Base-by-base conservation (phyloP, 2,797 vertebrate genomes). In the Chlorospingus semifuscus region DNA sequence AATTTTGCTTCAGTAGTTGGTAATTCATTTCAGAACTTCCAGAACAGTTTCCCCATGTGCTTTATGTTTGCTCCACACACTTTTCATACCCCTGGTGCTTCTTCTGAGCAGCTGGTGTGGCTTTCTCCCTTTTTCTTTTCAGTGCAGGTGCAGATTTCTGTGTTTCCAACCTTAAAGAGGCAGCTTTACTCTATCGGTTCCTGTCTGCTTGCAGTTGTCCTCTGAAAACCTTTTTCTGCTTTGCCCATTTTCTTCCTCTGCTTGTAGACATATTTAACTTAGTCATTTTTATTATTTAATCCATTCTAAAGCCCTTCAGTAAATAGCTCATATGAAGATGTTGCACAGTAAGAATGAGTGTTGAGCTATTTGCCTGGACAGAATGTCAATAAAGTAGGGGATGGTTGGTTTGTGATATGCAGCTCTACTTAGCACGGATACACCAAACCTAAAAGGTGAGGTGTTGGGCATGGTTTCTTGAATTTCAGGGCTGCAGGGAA, bases 231-330 rank as follows among this genome's bases (percentile, higher is more conserved):
- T 79, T 78, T 63, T 75, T 65, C 50, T 79, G 18, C 39, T 36
- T 93, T 55, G 26, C 36, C 26, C 10, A 10, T 91, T 88, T 95
- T 71, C 70, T 94, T 88, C 20, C 29, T 69, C 61, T 87, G 23
- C 66, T 90, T 81, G 20, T 75, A 83, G 46, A 72, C 66, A 18
- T 93, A 82, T 83, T 75, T 90, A 93, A 46, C 29, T 61, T 56
- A 69, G 69, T 70, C 11, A 42, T 82, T 95, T 96, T 95, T 96
- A 95, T 91, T 88, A 72, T 93, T 88, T 91, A 90, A 91, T 83
- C 89, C 46, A 88, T 94, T 81, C 74, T 52, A 55, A 94, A 96
- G 61, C 29, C 52, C 79, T 95, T 81, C 71, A 91, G 55, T 82
- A 81, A 94, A 78, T 61, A 82, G 42, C 65, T 91, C 29, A 23